Evolutionary conservation across 2,888 invertebrate species (phyloP), one percentile per base, ranked within the genome.

Genomic region (Arge pagana): DNA sequence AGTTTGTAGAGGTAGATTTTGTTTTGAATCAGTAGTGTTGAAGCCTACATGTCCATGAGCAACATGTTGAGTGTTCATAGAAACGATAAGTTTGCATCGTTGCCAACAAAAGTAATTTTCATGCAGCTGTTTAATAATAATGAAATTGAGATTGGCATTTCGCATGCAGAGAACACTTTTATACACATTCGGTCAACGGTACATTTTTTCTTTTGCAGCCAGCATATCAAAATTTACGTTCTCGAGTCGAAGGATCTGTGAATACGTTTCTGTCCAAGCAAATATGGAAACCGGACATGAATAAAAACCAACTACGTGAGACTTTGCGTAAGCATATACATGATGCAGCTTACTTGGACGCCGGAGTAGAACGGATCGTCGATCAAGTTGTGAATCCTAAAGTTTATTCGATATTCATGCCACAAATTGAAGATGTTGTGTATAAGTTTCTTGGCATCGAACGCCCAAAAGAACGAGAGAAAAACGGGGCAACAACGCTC

Each of bases 301-400:
- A 95, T 77, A 96, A 96, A 77, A 94, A 95, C 70, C 94, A 95
- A 71, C 79, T 96, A 5, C 80, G 96, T 45, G 96, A 97, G 73
- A 89, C 87, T 62, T 81, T 97, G 2, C 80, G 96, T 40, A 90
- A 90, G 70, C 90, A 93, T 68, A 89, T 96, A 51, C 84, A 90
- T 50, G 93, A 95, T 89, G 90, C 92, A 49, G 91, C 92, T 36
- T 93, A 90, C 76, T 79, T 96, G 60, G 92, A 93, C 67, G 88
- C 87, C 61, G 96, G 96, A 6, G 92, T 96, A 2, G 94, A 96
- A 74, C 85, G 95, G 60, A 94, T 97, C 57, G 94, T 96, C 0
- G 95, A 96, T 72, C 96, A 97, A 81, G 94, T 96, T 0, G 93
- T 96, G 0, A 93, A 94, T 76, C 93, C 94, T 0, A 96, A 96